phyloP scores from a whole-genome alignment of 92 coral and sea anemone genomes.

The Chrysogorgia sp. region DNA sequence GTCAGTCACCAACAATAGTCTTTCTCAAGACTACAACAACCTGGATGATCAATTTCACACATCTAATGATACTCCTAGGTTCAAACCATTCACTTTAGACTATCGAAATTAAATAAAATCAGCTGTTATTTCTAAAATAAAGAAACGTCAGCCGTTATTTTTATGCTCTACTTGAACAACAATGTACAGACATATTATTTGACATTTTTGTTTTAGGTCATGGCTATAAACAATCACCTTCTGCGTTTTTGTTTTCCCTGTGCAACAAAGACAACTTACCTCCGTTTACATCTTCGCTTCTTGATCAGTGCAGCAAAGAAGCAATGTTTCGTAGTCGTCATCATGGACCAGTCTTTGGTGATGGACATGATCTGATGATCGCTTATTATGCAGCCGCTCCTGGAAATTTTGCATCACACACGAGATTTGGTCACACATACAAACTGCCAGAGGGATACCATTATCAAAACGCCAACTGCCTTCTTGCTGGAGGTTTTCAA shows the following conservation, averaged over 20 bases:
- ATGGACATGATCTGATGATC: conserved; percentile 1
- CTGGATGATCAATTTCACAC: too few species aligned
- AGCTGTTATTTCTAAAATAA: too few species aligned
- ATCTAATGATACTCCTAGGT: too few species aligned
- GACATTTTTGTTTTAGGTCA: not conserved
- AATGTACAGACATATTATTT: too few species aligned
- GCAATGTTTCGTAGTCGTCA: not conserved
- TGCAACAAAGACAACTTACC: conserved; percentile 15
- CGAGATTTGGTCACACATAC: not conserved
- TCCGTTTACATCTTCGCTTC: conserved; percentile 4
- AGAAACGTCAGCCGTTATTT: too few species aligned
- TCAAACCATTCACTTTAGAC: too few species aligned
- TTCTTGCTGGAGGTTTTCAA: not conserved
- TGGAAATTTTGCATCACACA: not conserved
- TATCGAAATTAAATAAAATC: too few species aligned
- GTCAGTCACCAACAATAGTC: too few species aligned
- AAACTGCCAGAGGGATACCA: conserved; percentile 16
- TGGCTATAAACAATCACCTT: not conserved
- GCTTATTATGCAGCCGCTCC: not conserved
- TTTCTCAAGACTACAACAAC: too few species aligned
- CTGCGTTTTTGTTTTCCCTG: conserved; percentile 1
- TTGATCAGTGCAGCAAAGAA: not conserved
- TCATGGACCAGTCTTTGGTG: conserved; percentile 17
- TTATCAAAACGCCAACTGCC: not conserved
- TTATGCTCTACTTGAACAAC: too few species aligned